Evolutionary conservation across 2,797 vertebrate genomes (phyloP), one percentile per base, ranked within the genome.

Genomic region (Tamandua tetradactyla): DNA sequence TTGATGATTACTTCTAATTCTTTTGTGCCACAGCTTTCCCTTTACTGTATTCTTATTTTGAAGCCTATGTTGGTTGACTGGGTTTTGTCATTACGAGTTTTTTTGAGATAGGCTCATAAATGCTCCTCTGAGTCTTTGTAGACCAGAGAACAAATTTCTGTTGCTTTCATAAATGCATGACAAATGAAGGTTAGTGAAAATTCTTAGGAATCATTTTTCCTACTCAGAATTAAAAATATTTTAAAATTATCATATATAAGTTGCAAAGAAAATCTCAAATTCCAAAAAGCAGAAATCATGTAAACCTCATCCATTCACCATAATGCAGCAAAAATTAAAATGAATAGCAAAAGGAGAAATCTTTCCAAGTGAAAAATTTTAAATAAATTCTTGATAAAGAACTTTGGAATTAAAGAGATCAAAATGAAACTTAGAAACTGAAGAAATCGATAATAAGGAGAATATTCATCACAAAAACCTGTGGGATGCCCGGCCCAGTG

Each of bases 11-110:
- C 27, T 32, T 59, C 37, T 88, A 93, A 72, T 87, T 72, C 15
- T 71, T 78, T 62, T 22, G 13, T 88, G 59, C 68, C 32, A 82
- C 14, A 75, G 30, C 40, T 82, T 93, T 47, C 10, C 20, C 27
- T 68, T 82, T 82, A 57, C 71, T 93, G 13, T 32, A 23, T 85
- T 66, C 71, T 87, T 57, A 62, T n/a, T 93, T 82, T 66, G 57
- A 81, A 80, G 72, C 40, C 35, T 74, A 11, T 59, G 2, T 75
- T 49, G 27, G n/a, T 71, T 87, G 35, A 23, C 35, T 71, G 14
- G 35, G 87, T 72, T 87, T 55, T 87, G 30, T 93, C 61, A 17
- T 52, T 59, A 57, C 17, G 12, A 62, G 35, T 42, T 87, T 80
- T 91, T 80, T 81, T 44, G 64, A 72, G 30, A 61, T 71, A 10